These are phyloP conservation scores for Porites evermanni DNA, from an alignment of 92 coral and sea anemone species.

Conservation along the genomic window DNA sequence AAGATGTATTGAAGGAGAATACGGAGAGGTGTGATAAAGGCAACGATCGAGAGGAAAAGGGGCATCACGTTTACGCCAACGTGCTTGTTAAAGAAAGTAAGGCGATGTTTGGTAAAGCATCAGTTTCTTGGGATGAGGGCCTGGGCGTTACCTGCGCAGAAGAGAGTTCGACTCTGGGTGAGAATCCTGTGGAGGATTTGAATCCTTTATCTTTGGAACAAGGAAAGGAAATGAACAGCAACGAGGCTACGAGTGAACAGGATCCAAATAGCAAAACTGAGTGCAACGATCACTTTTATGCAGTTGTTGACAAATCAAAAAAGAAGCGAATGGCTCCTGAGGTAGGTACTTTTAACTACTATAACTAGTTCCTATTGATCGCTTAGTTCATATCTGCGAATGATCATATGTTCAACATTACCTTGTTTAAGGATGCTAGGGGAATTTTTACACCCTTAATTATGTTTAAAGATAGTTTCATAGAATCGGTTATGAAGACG, in stretches of 20 bases:
- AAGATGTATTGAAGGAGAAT: not conserved
- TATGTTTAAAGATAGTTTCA: no score
- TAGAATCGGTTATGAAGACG: no score
- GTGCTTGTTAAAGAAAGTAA: not conserved
- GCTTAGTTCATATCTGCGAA: not conserved
- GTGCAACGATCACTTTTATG: not conserved
- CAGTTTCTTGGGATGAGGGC: not conserved
- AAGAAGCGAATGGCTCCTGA: not conserved
- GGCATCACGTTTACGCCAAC: conserved; percentile 1
- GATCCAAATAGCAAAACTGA: not conserved
- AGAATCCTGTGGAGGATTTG: not conserved
- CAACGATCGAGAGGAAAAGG: not conserved
- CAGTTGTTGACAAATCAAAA: not conserved
- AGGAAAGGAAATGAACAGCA: not conserved
- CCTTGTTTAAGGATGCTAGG: no score
- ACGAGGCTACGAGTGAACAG: not conserved
- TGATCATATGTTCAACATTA: no score
- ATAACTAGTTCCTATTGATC: no score
- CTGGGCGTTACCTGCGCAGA: not conserved
- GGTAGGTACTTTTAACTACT: not conserved
- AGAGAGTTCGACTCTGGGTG: not conserved
- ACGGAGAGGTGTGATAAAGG: not conserved
- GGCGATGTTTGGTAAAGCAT: not conserved
- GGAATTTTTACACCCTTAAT: no score
- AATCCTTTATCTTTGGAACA: not conserved